A percentile compares a stretch with the other conserved stretches of the same genome.
Conservation (phyloP, 92 coral and sea anemone species). For the Palythoa grandiflora region DNA sequence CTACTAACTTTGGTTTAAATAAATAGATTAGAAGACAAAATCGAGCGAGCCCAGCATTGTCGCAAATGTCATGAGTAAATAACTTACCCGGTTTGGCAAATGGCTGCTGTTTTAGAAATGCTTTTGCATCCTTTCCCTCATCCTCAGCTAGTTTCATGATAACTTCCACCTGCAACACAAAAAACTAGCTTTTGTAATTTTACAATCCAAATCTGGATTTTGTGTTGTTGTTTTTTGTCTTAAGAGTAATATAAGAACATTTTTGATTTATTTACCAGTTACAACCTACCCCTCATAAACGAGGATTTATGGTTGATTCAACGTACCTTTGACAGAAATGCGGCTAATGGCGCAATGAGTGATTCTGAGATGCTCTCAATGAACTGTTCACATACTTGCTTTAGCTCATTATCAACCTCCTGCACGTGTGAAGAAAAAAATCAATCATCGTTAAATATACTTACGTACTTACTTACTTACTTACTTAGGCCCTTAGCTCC, state of each 20-base stretch:
- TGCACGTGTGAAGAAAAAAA: constrained; percentile 24
- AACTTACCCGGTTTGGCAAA: constrained; percentile 97
- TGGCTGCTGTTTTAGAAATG: constrained; percentile 93
- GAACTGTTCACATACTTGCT: constrained; percentile 94
- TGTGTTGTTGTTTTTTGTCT: too few relatives aligned
- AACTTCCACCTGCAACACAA: constrained; percentile 71
- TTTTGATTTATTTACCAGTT: too few relatives aligned
- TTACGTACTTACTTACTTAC: too few relatives aligned
- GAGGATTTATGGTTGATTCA: not conserved
- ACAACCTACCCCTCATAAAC: too few relatives aligned
- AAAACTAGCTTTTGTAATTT: not conserved
- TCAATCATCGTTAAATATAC: too few relatives aligned
- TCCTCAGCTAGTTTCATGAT: constrained; percentile 93
- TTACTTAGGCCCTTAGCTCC: too few relatives aligned
- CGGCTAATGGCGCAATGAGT: constrained; percentile 89
- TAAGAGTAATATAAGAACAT: too few relatives aligned
- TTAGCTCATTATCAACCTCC: constrained; percentile 96
- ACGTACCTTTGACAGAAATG: constrained; percentile 90
- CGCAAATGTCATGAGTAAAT: not conserved
- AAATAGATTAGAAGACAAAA: too few relatives aligned
- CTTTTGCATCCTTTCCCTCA: constrained; percentile 89
- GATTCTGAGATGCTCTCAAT: constrained; percentile 92
- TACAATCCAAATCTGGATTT: too few relatives aligned
- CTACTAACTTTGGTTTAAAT: too few relatives aligned
- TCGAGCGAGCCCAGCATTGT: not conserved